These are phyloP conservation scores for Ceratina japonica DNA, from an alignment of 1,140 invertebrate species.

Conservation along the genomic window DNA sequence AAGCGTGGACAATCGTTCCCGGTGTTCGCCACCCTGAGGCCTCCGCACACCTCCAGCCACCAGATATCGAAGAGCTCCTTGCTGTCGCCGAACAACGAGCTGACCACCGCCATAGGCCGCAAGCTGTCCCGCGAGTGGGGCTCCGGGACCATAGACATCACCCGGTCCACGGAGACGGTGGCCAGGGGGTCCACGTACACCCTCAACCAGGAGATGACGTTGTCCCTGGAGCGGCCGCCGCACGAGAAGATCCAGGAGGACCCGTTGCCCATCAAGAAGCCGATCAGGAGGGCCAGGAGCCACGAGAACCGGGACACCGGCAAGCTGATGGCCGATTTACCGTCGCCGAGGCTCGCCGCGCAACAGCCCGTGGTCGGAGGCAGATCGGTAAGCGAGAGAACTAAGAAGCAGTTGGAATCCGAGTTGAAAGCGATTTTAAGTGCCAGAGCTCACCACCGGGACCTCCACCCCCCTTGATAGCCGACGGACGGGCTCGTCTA, in stretches of 20 bases:
- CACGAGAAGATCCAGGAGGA: conserved; percentile 67
- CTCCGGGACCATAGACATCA: conserved; percentile 73
- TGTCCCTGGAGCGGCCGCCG: conserved; percentile 55
- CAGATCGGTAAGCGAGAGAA: conserved; percentile 74
- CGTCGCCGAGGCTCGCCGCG: conserved; percentile 71
- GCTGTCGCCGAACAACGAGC: conserved; percentile 75
- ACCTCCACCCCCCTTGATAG: conserved; percentile 78
- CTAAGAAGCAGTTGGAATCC: conserved; percentile 77
- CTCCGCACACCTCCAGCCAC: conserved; percentile 63
- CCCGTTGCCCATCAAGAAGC: conserved; percentile 66
- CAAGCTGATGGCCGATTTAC: conserved; percentile 66
- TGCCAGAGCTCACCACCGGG: conserved; percentile 77
- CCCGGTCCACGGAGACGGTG: conserved; percentile 73
- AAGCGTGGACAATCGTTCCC: conserved; percentile 78
- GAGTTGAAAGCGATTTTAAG: conserved; percentile 77
- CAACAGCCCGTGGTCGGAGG: conserved; percentile 76
- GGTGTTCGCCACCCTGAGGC: conserved; percentile 74
- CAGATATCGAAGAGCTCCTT: conserved; percentile 72
- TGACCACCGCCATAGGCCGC: conserved; percentile 74
- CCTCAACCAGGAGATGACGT: conserved; percentile 65
- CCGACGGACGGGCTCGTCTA: conserved; percentile 7
- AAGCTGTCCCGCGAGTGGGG: conserved; percentile 77
- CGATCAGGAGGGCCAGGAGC: conserved; percentile 75
- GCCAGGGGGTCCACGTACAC: conserved; percentile 63
- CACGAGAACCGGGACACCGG: conserved; percentile 75